Evolutionary conservation across 2,113 vertebrate genomes (phyloP), one percentile per base, ranked within the genome.

Genomic region (Scophthalmus maximus): DNA sequence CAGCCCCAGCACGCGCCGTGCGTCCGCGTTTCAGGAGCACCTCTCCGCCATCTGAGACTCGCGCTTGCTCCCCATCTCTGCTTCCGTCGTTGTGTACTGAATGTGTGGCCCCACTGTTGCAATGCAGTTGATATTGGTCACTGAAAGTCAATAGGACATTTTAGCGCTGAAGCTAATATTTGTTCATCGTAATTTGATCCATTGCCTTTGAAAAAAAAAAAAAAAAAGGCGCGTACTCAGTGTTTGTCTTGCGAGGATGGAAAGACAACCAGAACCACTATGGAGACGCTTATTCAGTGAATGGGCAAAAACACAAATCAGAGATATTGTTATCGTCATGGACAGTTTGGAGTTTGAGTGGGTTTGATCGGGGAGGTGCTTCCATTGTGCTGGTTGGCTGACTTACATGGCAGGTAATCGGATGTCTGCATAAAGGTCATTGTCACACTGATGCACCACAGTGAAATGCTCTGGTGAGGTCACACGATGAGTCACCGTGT

Each of bases 21-120:
- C 93, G 11, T 98, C 96, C 18, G 75, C 89, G 32, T 95, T 94
- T 87, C 95, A 95, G 70, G 96, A 96, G 0, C 94, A 96, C 49
- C 93, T 95, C 81, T 96, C 96, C 0, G 79, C 94, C 53, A 92
- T 97, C 77, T 98, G 86, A 92, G 9, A 30, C 22, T 18, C 8
- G 3, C 47, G 20, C n/a, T 56, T 50, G 49, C 30, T 17, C 26
- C 0, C 4, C 22, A 9, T 62, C 27, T 56, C 44, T 30, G 18
- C 20, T 74, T 66, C 36, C 47, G 36, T 71, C 65, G 44, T 36
- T 17, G 34, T 40, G 12, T 29, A 50, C 55, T 18, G 20, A 73
- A 51, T 15, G n/a, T 32, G 25, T 76, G 61, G 22, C 61, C 51
- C 20, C 26, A 36, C 69, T 73, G 55, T 27, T 68, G 44, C 50